Percentiles rank a stretch among this genome's conserved stretches.
These are phyloP conservation scores for Lutjanus argentimaculatus DNA, from an alignment of 2,797 vertebrate genomes.

Conservation along the genomic window DNA sequence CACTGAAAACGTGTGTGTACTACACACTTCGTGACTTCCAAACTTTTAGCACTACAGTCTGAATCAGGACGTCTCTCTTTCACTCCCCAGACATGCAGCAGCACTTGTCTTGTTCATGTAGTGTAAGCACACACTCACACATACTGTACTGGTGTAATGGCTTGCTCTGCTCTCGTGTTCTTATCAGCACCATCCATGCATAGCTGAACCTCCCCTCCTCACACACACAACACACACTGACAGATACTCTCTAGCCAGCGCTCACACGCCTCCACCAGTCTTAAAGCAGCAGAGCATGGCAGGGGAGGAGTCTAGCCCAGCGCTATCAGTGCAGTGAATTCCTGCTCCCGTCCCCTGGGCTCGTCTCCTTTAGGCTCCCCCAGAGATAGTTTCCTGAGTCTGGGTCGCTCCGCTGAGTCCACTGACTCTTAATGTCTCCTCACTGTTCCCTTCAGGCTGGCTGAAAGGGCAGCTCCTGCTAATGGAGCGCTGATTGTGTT, in stretches of 20 bases:
- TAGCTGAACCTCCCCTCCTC: conserved; percentile 35
- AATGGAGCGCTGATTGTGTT: conserved; percentile 82
- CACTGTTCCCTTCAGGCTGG: conserved; percentile 47
- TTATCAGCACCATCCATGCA: conserved; percentile 68
- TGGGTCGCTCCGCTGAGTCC: conserved; percentile 51
- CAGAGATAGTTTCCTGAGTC: conserved; percentile 45
- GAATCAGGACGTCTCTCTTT: conserved; percentile 34
- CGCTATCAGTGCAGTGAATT: conserved; percentile 41
- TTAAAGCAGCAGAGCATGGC: conserved; percentile 44
- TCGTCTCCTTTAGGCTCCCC: conserved; percentile 36
- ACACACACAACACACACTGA: conserved; percentile 25
- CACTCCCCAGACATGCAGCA: conserved; percentile 14
- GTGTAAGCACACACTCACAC: conserved; percentile 35
- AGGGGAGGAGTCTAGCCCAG: conserved; percentile 36
- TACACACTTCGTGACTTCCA: conserved; percentile 28
- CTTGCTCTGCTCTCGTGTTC: conserved; percentile 39
- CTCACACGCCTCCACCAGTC: conserved; percentile 53
- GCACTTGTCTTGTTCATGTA: conserved; percentile 27
- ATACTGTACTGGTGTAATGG: conserved; percentile 39
- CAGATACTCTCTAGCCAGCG: conserved; percentile 26
- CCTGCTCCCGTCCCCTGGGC: conserved; percentile 42
- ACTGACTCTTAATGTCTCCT: conserved; percentile 53
- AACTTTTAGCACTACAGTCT: conserved; percentile 31
- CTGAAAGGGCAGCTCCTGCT: conserved; percentile 68
- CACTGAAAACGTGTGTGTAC: not conserved